phyloP scores from a whole-genome alignment of 2,113 vertebrate species.

The Stercorarius parasiticus region DNA sequence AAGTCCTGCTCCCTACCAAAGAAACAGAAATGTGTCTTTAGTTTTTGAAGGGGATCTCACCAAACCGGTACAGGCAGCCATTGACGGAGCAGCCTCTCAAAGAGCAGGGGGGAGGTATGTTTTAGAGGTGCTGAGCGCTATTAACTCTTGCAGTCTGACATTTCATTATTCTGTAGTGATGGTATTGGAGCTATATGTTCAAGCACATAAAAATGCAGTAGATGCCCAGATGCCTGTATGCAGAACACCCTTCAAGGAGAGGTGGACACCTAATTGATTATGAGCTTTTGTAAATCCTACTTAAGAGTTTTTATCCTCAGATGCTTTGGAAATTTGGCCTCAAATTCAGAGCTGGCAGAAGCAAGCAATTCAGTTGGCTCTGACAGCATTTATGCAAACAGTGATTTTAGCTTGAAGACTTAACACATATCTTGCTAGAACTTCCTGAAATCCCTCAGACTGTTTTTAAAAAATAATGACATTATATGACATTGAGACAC shows the following conservation, averaged over 20 bases:
- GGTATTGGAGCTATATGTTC: not conserved
- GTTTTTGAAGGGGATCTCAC: not conserved
- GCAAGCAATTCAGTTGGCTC: not conserved
- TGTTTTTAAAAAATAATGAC: not conserved
- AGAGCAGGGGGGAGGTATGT: not conserved
- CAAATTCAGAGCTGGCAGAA: not conserved
- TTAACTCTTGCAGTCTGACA: not conserved
- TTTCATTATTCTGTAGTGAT: not conserved
- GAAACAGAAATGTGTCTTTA: not conserved
- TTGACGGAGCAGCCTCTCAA: not conserved
- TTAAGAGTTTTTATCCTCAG: not conserved
- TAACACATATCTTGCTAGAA: not conserved
- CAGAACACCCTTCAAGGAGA: not conserved
- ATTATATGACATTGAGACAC: not conserved
- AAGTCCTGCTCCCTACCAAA: not conserved
- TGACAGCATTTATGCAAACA: not conserved
- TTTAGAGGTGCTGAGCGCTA: not conserved
- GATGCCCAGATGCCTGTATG: not conserved
- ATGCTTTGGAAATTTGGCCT: not conserved
- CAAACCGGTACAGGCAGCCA: not conserved
- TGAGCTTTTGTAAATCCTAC: not conserved
- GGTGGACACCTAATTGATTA: not conserved
- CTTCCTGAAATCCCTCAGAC: not conserved
- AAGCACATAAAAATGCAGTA: not conserved
- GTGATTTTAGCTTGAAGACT: not conserved